Evolutionary conservation across 2,113 vertebrate genomes (phyloP).

Genomic region (Misgurnus mizolepis): DNA sequence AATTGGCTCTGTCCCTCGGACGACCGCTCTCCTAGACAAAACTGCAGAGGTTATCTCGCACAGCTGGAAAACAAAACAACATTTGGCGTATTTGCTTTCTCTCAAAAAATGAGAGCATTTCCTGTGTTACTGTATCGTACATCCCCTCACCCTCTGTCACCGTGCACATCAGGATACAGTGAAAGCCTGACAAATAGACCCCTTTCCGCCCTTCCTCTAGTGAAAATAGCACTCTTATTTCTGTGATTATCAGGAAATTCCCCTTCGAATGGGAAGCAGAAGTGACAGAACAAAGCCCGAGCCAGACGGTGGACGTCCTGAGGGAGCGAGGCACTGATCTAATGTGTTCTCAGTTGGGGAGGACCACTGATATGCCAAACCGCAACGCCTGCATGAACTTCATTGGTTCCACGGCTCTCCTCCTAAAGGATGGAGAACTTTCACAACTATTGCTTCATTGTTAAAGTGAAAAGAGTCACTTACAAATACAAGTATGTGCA

Average conservation of each 20-base stretch:
- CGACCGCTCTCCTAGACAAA: not conserved
- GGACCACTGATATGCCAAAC: slow-evolving; percentile 1
- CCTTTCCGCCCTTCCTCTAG: slow-evolving; percentile 49
- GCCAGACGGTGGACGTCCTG: slow-evolving; percentile 18
- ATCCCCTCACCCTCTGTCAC: slow-evolving; percentile 35
- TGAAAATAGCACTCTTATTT: slow-evolving; percentile 46
- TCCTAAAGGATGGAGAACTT: slow-evolving; percentile 14
- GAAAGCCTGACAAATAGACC: slow-evolving; percentile 44
- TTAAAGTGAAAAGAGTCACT: not conserved
- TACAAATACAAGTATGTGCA: not conserved
- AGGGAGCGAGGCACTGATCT: not conserved
- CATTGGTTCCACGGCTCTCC: not conserved
- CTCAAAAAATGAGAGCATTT: slow-evolving; percentile 38
- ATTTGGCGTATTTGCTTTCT: slow-evolving; percentile 23
- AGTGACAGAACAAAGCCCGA: slow-evolving; percentile 30
- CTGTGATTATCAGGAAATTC: slow-evolving; percentile 34
- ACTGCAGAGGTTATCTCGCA: slow-evolving; percentile 29
- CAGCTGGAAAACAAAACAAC: slow-evolving; percentile 35
- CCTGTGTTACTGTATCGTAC: slow-evolving; percentile 27
- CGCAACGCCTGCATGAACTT: slow-evolving; percentile 7
- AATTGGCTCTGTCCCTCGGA: not conserved
- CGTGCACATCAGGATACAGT: slow-evolving; percentile 43
- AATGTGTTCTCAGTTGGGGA: not conserved
- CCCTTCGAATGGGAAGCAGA: slow-evolving; percentile 20
- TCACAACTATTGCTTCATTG: not conserved